These are phyloP conservation scores for Pteropus rufus DNA, from an alignment of 2,797 vertebrate genomes.

Conservation along the genomic window DNA sequence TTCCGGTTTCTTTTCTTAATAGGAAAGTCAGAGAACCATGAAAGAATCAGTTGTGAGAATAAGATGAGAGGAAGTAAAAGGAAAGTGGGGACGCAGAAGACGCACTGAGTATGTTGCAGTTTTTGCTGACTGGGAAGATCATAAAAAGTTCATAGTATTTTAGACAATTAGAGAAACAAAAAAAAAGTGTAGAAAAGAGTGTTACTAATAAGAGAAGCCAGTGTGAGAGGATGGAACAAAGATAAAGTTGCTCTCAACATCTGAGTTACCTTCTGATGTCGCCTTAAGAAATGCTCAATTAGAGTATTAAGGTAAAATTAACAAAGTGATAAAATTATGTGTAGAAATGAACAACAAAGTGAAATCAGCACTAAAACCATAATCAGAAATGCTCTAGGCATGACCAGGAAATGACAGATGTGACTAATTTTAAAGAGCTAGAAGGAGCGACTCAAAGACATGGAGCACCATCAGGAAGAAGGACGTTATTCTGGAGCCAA, in stretches of 20 bases:
- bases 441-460: not conserved
- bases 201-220: not conserved
- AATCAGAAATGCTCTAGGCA: not conserved
- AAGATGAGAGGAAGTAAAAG: not conserved
- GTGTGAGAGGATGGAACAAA: not conserved
- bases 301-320: not conserved
- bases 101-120: fast-evolving
- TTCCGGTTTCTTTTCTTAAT: not conserved
- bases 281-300: not conserved
- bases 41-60: not conserved
- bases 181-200: not conserved
- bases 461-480: not conserved
- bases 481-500: not conserved
- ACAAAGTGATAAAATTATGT: not conserved
- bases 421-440: not conserved
- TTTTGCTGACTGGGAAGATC: not conserved
- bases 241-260: not conserved
- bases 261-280: not conserved
- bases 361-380: not conserved
- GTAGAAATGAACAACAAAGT: not conserved
- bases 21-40: not conserved
- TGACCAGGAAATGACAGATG: not conserved
- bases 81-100: not conserved
- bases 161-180: not conserved
- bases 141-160: not conserved